phyloP scores from a whole-genome alignment of 1,140 invertebrate species.

The Drosophila arawakana region DNA sequence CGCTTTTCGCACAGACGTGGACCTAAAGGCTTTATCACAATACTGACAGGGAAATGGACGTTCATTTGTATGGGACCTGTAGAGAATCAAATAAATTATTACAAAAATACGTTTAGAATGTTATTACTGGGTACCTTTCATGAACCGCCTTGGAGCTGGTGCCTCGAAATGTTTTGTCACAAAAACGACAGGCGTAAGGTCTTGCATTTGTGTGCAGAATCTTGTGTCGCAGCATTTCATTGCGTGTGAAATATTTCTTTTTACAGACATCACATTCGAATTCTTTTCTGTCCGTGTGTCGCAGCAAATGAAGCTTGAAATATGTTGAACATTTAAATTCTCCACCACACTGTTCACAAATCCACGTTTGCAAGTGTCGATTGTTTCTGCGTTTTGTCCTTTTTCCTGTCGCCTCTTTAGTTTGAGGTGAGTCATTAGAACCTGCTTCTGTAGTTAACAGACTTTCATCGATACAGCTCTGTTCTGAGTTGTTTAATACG shows the following conservation, averaged over 20 bases:
- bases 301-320: conserved; percentile 55
- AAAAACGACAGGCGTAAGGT: conserved; percentile 57
- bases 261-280: conserved; percentile 62
- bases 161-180: conserved; percentile 62
- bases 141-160: conserved; percentile 63
- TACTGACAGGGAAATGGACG: conserved; percentile 88
- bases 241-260: conserved; percentile 52
- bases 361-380: conserved; percentile 40
- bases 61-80: conserved; percentile 89
- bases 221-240: conserved; percentile 61
- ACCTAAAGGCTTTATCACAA: conserved; percentile 89
- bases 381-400: conserved; percentile 1
- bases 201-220: conserved; percentile 60
- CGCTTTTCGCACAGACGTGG: conserved; percentile 51
- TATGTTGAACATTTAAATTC: conserved; percentile 64
- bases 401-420: not conserved
- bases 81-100: not conserved
- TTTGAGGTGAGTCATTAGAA: not conserved
- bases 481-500: not conserved
- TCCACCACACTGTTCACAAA: conserved; percentile 65
- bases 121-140: conserved; percentile 36
- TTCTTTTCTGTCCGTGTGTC: conserved; percentile 58
- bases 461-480: not conserved
- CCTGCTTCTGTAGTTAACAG: not conserved
- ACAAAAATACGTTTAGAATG: not conserved